Evolutionary conservation across 2,888 invertebrate genomes (phyloP), one percentile per base, ranked within the genome.

Genomic region (Yponomeuta malinellus): DNA sequence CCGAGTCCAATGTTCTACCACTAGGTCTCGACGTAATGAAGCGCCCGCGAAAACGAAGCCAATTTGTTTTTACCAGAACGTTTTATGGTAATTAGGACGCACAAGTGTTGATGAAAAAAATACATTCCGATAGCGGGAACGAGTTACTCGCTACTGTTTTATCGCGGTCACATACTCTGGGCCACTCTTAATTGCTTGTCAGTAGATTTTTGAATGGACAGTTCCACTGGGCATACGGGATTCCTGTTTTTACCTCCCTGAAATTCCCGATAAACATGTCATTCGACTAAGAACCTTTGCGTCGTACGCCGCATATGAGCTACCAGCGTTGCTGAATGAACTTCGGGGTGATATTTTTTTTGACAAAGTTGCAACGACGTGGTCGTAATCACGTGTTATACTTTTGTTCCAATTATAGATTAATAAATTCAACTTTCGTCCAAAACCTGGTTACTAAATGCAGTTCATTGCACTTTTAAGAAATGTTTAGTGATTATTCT

Each of bases 201-300:
- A 87, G 85, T 84, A 87, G 85, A 88, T 88, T 87, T 87, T 86
- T 87, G 83, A 89, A 88, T 88, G 87, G 82, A 83, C 86, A 82
- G 78, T 81, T 80, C 76, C 78, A 77, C 78, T 83, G 86, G 83
- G 81, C 82, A 78, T 80, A 82, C 83, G 79, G 76, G 81, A 85
- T 84, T 84, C 84, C 76, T 78, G 77, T 86, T 89, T 88, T 89
- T 88, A 78, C 75, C 65, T 74, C 75, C 76, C 79, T 77, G 78
- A 83, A 83, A 83, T 84, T 83, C 87, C 82, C 75, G 84, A 85
- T 84, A 82, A 86, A 85, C 86, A 85, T 86, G 86, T 83, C 83
- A 82, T 84, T 82, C 82, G 75, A 73, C 73, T 72, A 79, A 65
- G 81, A 79, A 82, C 80, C 79, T 76, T 79, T 76, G 81, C 79